These are phyloP conservation scores for Sisor rabdophorus DNA, from an alignment of 2,113 vertebrate genomes.

Conservation along the genomic window DNA sequence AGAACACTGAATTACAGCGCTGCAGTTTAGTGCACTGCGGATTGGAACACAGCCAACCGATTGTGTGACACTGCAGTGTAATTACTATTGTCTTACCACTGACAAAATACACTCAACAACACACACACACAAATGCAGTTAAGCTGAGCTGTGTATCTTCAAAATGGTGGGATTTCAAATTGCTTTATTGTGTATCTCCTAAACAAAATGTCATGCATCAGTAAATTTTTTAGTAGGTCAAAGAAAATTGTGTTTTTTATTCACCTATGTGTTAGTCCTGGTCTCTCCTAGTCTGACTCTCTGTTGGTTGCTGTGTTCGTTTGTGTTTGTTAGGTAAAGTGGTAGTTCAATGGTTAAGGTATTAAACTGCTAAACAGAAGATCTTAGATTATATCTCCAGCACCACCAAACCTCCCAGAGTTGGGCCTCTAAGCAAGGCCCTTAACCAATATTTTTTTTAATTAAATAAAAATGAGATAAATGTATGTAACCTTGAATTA, in stretches of 20 bases:
- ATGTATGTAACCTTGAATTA: no score
- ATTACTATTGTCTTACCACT: constrained; percentile 13
- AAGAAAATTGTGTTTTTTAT: neutral
- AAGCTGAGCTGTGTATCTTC: neutral
- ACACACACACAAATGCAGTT: neutral
- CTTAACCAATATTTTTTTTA: no score
- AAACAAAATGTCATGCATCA: neutral
- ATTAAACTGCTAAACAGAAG: no score
- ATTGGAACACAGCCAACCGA: constrained; percentile 20
- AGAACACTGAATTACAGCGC: constrained; percentile 16
- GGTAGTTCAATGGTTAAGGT: no score
- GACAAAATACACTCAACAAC: neutral
- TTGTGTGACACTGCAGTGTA: constrained; percentile 25
- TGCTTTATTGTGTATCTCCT: neutral
- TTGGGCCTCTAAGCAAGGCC: no score
- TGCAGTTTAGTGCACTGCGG: constrained; percentile 28
- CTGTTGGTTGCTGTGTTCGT: neutral
- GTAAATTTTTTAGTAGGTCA: no score
- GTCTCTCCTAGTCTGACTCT: neutral
- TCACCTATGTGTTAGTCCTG: neutral
- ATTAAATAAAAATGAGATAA: no score
- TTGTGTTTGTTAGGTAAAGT: no score
- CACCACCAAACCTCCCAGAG: no score
- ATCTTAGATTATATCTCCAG: no score
- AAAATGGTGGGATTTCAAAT: no score